Conservation (phyloP, 92 coral and sea anemone species). For the Porites divaricata region DNA sequence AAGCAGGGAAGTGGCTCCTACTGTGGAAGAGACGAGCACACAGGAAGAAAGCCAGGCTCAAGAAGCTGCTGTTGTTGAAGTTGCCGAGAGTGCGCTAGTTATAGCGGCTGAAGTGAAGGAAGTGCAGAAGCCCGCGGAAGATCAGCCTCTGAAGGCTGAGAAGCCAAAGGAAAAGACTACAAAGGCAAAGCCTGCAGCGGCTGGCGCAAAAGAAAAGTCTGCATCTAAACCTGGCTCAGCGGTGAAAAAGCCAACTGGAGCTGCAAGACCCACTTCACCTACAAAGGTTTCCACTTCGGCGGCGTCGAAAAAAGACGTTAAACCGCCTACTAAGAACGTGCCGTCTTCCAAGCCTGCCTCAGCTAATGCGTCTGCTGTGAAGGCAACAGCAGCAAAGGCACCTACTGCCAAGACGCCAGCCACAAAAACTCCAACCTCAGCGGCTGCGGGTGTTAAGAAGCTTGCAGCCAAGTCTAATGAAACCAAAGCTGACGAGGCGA, state of each 20-base stretch:
- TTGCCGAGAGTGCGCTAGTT: neutral
- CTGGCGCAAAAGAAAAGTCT: constrained; percentile 18
- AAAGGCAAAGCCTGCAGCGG: constrained; percentile 34
- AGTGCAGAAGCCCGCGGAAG: constrained; percentile 9
- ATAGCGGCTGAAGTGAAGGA: constrained; percentile 11
- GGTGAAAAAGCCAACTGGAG: constrained; percentile 40
- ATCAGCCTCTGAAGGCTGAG: constrained; percentile 1
- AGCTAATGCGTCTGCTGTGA: constrained; percentile 28
- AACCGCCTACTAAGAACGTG: constrained; percentile 8
- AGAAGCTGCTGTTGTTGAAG: neutral
- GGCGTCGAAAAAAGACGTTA: constrained; percentile 14
- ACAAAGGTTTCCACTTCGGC: constrained; percentile 29
- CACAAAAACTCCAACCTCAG: neutral
- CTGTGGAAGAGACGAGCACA: constrained; percentile 7
- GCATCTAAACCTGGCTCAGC: constrained; percentile 28
- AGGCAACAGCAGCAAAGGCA: neutral
- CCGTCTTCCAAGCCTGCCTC: constrained; percentile 28
- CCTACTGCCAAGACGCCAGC: constrained; percentile 18
- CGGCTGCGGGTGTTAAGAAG: constrained; percentile 14
- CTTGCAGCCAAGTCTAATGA: constrained; percentile 10
- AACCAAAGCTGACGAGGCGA: constrained; percentile 7
- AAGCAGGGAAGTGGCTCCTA: constrained; percentile 2
- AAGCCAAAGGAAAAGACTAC: constrained; percentile 17
- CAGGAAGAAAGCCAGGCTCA: constrained; percentile 6
- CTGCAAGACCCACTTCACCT: constrained; percentile 27